Base-by-base conservation (phyloP, 2,113 vertebrate species). In the Hylia prasina region DNA sequence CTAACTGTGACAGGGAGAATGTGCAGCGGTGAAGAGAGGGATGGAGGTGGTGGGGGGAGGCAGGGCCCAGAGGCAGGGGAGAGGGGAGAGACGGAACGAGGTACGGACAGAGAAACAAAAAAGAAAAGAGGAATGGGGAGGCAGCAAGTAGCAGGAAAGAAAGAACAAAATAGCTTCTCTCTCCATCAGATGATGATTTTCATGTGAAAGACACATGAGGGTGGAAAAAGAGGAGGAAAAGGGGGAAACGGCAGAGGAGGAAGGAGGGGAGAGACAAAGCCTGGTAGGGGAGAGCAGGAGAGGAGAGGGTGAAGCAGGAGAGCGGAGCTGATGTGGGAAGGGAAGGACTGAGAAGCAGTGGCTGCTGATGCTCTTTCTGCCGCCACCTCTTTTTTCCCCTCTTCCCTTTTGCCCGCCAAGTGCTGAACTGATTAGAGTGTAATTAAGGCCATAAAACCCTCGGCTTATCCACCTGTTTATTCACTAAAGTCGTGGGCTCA, bases 391-490 rank as follows among this genome's bases (percentile, higher is more conserved):
- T 63, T 86, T 90, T 54, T 73, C 42, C 42, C 84, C 91, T 97
- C 95, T 97, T 97, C 95, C 97, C 98, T 97, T 98, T 97, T 97
- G 91, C 88, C 97, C 98, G 98, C 98, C 98, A 98, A 98, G 97
- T 97, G 96, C 98, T 99, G 99, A 99, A 99, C 99, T 99, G 99
- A 99, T 99, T 99, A 99, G 98, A 98, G 98, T 98, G 97, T 99
- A 99, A 99, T 99, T 99, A 99, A 99, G 98, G 98, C 98, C 98
- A 98, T 99, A 99, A 99, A 99, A 99, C 98, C 97, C 98, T 98
- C 98, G 98, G 99, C 99, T 99, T 99, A 99, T 99, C 99, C 99
- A 99, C 99, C 99, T 99, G 99, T 99, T 99, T 99, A 98, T 98
- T 99, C 98, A 98, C 98, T 98, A 98, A 99, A 98, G 98, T 98